Conservation (phyloP, 2,888 invertebrate species). For the Cabera pusaria region DNA sequence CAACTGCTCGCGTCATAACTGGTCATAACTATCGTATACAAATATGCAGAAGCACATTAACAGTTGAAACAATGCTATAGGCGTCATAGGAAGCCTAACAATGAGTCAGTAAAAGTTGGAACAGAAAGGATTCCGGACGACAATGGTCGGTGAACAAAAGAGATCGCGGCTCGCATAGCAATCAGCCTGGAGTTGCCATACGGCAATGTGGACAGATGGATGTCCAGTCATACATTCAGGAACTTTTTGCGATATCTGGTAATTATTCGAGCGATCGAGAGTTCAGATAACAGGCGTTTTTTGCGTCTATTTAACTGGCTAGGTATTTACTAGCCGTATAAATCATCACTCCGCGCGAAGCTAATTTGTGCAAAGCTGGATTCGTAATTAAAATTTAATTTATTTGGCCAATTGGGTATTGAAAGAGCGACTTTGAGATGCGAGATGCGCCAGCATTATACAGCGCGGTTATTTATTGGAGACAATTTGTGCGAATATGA, state of each 20-base stretch:
- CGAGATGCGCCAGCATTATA: no score
- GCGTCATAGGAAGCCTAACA: conserved; percentile 33
- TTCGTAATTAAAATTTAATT: no score
- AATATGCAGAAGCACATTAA: conserved; percentile 3
- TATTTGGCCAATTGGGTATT: conserved; percentile 4
- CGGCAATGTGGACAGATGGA: conserved; percentile 11
- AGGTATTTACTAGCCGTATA: no score
- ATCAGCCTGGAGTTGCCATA: conserved; percentile 50
- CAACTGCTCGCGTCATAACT: no score
- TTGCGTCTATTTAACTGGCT: no score
- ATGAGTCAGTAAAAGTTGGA: conserved; percentile 59
- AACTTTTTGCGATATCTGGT: conserved; percentile 9
- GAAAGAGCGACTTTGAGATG: no score
- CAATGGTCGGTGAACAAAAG: conserved; percentile 74
- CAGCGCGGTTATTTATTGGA: no score
- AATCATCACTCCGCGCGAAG: no score
- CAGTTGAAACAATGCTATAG: conserved; percentile 7
- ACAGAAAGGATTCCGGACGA: conserved; percentile 46
- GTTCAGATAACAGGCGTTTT: no score
- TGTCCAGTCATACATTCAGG: conserved; percentile 1
- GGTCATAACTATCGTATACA: no score
- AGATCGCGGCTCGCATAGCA: conserved; percentile 66
- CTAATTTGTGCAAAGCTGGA: no score
- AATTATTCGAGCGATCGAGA: not conserved
- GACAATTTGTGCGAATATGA: no score